Conservation (phyloP, 2,888 invertebrate species). For the Latrodectus hesperus region DNA sequence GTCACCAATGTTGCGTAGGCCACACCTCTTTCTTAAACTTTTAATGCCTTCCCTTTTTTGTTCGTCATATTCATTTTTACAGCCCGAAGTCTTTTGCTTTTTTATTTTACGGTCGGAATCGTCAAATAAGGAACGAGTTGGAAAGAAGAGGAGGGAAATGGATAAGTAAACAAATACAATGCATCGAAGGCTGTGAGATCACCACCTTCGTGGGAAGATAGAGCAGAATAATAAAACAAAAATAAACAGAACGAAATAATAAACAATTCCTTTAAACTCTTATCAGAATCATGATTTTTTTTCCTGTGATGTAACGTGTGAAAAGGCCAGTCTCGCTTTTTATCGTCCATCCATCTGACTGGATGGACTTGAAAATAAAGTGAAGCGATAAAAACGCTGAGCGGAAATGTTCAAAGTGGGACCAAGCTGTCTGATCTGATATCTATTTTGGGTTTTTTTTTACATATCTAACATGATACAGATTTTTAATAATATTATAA, state of each 20-base stretch:
- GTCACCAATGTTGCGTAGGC: constrained; percentile 54
- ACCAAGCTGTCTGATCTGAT: constrained; percentile 36
- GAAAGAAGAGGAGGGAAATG: constrained; percentile 1
- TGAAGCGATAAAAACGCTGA: too few relatives aligned
- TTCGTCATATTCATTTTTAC: constrained; percentile 30
- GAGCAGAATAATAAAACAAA: neutral
- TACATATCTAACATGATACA: too few relatives aligned
- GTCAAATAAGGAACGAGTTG: constrained; percentile 59
- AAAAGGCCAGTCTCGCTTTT: constrained; percentile 17
- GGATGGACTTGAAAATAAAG: neutral
- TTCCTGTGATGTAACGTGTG: constrained; percentile 14
- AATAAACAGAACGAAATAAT: constrained; percentile 1
- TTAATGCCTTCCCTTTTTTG: constrained; percentile 58
- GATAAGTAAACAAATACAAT: constrained; percentile 42
- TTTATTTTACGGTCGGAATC: constrained; percentile 24
- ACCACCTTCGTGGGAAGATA: constrained; percentile 46
- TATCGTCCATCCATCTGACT: constrained; percentile 33
- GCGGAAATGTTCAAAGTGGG: constrained; percentile 18
- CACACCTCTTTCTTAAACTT: constrained; percentile 57
- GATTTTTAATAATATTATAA: too few relatives aligned
- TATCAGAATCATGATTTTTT: constrained; percentile 15
- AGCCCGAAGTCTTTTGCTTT: neutral
- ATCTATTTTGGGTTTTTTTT: constrained; percentile 13
- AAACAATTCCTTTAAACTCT: constrained; percentile 19
- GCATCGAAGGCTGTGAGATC: constrained; percentile 7